Evolutionary conservation across 2,797 vertebrate species (phyloP).

Genomic region (Gadopsis bispinosus): DNA sequence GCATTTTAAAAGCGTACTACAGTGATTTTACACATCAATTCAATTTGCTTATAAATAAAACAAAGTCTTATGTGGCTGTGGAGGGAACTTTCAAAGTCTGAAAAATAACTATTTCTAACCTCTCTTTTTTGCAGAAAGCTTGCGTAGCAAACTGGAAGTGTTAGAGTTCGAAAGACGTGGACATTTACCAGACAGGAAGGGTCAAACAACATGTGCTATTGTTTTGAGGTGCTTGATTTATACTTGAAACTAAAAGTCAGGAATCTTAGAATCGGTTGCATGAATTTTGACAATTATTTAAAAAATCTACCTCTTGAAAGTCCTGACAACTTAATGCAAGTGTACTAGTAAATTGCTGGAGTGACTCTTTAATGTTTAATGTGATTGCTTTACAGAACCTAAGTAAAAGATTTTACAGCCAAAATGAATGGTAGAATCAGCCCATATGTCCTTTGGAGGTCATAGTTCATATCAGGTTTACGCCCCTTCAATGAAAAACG

Average conservation of each 20-base stretch:
- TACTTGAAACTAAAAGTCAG: background rate
- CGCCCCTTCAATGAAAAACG: conserved; percentile 47
- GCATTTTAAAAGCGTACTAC: background rate
- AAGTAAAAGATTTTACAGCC: conserved; percentile 30
- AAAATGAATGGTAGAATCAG: conserved; percentile 18
- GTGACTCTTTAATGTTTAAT: conserved; percentile 29
- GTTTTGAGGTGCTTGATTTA: no score
- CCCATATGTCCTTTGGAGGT: conserved; percentile 36
- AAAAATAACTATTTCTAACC: background rate
- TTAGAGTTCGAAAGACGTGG: background rate
- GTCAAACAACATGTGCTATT: accelerated
- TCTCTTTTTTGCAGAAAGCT: background rate
- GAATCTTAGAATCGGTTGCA: background rate
- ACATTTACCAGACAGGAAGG: background rate
- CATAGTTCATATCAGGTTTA: conserved; percentile 52
- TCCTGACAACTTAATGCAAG: background rate
- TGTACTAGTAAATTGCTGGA: background rate
- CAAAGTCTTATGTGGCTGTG: background rate
- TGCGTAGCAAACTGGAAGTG: background rate
- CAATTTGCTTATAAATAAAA: conserved; percentile 5
- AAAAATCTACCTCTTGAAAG: conserved; percentile 4
- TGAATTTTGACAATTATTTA: background rate
- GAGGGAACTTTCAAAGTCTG: background rate
- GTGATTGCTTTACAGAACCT: conserved; percentile 22
- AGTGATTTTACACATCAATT: background rate